phyloP scores from a whole-genome alignment of 2,113 vertebrate genomes.

The Potamarius usumacintae region DNA sequence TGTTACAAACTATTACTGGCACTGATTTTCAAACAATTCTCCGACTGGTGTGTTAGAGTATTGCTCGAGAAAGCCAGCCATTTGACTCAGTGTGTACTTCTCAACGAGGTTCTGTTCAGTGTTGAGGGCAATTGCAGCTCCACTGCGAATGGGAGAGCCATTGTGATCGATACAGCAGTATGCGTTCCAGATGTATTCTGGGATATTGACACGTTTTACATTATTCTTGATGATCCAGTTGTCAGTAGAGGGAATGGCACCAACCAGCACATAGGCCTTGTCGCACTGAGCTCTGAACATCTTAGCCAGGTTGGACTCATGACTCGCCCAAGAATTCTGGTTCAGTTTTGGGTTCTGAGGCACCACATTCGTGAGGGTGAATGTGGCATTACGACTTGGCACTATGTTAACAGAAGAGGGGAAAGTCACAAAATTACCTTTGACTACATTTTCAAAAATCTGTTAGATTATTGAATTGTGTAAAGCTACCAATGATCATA shows the following conservation, averaged over 20 bases:
- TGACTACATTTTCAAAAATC: neutral
- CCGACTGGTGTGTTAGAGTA: constrained; percentile 62
- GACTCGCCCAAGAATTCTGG: constrained; percentile 69
- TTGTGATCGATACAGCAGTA: constrained; percentile 73
- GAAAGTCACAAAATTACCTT: neutral
- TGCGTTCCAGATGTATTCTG: constrained; percentile 73
- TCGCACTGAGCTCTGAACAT: constrained; percentile 64
- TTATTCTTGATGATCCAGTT: constrained; percentile 74
- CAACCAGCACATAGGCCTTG: constrained; percentile 69
- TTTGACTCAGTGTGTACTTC: constrained; percentile 55
- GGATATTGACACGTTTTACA: constrained; percentile 71
- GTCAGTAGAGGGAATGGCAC: constrained; percentile 66
- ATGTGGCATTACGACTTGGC: constrained; percentile 71
- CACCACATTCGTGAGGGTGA: constrained; percentile 73
- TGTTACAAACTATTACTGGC: constrained; percentile 48
- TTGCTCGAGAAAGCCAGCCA: constrained; percentile 66
- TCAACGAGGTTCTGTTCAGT: constrained; percentile 67
- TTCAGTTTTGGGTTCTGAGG: constrained; percentile 73
- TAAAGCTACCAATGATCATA: neutral
- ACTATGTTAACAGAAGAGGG: constrained; percentile 53
- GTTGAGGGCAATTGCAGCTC: constrained; percentile 66
- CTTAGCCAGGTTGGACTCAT: constrained; percentile 63
- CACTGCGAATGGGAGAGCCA: constrained; percentile 59
- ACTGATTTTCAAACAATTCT: constrained; percentile 68
- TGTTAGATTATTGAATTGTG: neutral